phyloP scores from a whole-genome alignment of 2,113 vertebrate species.

The Lota lota region DNA sequence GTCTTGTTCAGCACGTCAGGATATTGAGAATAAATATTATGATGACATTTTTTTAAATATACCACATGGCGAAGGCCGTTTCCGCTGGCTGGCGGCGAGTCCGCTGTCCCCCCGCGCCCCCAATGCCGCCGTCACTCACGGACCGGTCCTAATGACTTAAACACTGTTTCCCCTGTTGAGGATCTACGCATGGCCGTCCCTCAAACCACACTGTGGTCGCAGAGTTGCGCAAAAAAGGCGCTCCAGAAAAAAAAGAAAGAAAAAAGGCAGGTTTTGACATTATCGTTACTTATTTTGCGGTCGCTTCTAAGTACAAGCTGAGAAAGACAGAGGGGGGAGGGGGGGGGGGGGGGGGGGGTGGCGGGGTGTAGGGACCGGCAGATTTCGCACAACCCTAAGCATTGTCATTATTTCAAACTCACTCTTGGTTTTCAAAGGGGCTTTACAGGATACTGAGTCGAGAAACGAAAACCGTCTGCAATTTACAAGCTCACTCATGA shows the following conservation, averaged over 20 bases:
- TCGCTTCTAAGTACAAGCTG: slow-evolving; percentile 45
- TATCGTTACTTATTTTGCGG: slow-evolving; percentile 58
- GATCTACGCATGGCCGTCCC: slow-evolving; percentile 60
- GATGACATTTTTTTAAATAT: slow-evolving; percentile 17
- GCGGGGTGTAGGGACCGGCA: slow-evolving; percentile 35
- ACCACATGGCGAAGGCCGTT: slow-evolving; percentile 57
- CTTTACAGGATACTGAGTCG: slow-evolving; percentile 10
- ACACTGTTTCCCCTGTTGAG: slow-evolving; percentile 65
- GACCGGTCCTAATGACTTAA: slow-evolving; percentile 59
- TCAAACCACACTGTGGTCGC: slow-evolving; percentile 56
- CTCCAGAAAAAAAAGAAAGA: slow-evolving; percentile 36
- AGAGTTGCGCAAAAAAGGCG: slow-evolving; percentile 49
- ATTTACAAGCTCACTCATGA: not conserved
- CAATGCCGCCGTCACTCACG: slow-evolving; percentile 56
- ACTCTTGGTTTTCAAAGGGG: not conserved
- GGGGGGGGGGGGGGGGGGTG: slow-evolving; percentile 21
- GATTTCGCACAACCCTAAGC: slow-evolving; percentile 46
- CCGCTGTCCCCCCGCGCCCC: slow-evolving; percentile 45
- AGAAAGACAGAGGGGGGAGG: slow-evolving; percentile 20
- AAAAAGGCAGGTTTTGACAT: slow-evolving; percentile 41
- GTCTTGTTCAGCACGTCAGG: no score
- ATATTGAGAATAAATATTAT: not conserved
- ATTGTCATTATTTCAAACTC: slow-evolving; percentile 40
- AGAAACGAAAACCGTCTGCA: slow-evolving; percentile 29
- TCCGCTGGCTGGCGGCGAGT: slow-evolving; percentile 52